These are phyloP conservation scores for Halcyon leucocephala DNA, from an alignment of 2,797 vertebrate genomes.

Conservation along the genomic window DNA sequence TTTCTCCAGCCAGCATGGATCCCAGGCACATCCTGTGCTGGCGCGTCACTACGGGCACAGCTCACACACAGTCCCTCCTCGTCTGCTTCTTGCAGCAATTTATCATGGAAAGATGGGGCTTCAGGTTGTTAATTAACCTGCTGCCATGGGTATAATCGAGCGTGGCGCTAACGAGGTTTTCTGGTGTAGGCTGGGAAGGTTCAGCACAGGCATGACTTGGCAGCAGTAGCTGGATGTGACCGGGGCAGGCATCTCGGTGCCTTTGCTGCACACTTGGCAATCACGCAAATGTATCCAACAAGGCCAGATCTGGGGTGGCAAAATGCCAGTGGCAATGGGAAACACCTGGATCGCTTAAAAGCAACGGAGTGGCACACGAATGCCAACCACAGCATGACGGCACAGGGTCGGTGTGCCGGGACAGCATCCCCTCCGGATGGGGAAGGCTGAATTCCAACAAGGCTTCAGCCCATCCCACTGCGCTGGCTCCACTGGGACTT, in stretches of 20 bases:
- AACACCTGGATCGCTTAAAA: not conserved
- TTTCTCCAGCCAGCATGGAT: not conserved
- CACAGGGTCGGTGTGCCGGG: not conserved
- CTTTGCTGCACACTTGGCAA: not conserved
- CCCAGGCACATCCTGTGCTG: not conserved
- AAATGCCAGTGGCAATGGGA: not conserved
- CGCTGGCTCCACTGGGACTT: not conserved
- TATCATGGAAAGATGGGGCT: accelerated
- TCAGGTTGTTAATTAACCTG: not conserved
- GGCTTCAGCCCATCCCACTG: not conserved
- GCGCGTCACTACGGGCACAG: accelerated
- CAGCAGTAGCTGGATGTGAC: not conserved
- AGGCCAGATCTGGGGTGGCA: accelerated
- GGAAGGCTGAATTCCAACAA: not conserved
- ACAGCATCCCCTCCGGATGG: not conserved
- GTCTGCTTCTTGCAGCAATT: not conserved
- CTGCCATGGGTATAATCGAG: not conserved
- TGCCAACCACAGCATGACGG: accelerated
- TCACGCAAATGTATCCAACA: accelerated
- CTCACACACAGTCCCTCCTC: accelerated
- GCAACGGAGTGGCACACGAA: accelerated
- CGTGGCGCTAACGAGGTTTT: accelerated
- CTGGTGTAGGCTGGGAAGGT: accelerated
- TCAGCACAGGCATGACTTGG: accelerated
- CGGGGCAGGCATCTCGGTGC: not conserved